phyloP scores from a whole-genome alignment of 2,888 invertebrate species.

The Atethmia centrago region DNA sequence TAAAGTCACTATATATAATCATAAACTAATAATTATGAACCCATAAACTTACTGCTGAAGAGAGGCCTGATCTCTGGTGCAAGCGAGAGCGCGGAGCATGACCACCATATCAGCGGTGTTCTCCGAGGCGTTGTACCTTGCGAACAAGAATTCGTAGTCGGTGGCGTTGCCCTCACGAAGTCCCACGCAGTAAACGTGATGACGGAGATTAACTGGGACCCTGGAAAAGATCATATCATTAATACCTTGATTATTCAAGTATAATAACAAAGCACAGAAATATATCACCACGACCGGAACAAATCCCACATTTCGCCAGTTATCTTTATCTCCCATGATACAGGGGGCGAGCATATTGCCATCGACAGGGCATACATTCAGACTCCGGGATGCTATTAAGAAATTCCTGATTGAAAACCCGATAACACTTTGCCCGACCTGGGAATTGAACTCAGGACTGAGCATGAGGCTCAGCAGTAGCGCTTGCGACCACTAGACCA shows the following conservation, averaged over 20 bases:
- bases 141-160: constrained; percentile 92
- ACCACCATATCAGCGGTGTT: constrained; percentile 91
- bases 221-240: constrained; percentile 69
- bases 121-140: constrained; percentile 89
- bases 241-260: too few species aligned
- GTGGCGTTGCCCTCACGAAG: constrained; percentile 89
- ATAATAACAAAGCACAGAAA: background rate
- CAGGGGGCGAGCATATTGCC: background rate
- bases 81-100: constrained; percentile 88
- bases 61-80: constrained; percentile 76
- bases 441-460: background rate
- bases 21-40: background rate
- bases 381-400: too few species aligned
- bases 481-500: background rate
- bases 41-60: constrained; percentile 75
- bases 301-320: background rate
- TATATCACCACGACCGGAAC: too few species aligned
- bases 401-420: background rate
- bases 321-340: background rate
- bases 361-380: background rate
- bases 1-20: background rate
- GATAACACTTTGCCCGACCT: background rate
- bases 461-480: background rate
- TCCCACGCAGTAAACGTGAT: constrained; percentile 92
- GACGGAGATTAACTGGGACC: constrained; percentile 91